phyloP scores from a whole-genome alignment of 2,797 vertebrate genomes.

The Tragopan temminckii region DNA sequence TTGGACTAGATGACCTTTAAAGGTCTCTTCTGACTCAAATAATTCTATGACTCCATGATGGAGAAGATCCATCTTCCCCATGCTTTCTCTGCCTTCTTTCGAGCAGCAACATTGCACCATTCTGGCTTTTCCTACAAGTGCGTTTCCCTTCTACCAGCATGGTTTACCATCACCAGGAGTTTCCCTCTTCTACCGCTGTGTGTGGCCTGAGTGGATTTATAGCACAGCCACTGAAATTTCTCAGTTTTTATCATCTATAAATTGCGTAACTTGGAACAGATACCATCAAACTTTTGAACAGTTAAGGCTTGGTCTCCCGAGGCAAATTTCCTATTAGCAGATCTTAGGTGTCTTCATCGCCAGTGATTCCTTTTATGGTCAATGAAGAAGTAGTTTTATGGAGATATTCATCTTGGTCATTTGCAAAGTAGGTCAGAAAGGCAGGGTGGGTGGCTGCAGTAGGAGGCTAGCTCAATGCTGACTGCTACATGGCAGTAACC shows the following conservation, averaged over 20 bases:
- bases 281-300: neutral
- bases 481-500: neutral
- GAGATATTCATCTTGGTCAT: neutral
- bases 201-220: neutral
- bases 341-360: neutral
- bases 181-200: neutral
- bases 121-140: neutral
- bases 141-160: neutral
- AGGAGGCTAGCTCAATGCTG: neutral
- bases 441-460: neutral
- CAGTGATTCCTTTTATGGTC: neutral
- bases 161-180: neutral
- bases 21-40: too few relatives aligned
- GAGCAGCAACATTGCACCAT: accelerated
- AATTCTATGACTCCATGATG: neutral
- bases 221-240: neutral
- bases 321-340: accelerated
- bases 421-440: neutral
- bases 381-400: neutral
- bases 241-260: neutral
- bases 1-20: too few relatives aligned
- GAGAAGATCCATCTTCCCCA: neutral
- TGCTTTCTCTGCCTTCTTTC: neutral
- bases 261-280: neutral
- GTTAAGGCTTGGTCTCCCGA: neutral